A percentile compares a stretch with the other conserved stretches of the same genome.
Evolutionary conservation across 2,113 vertebrate species (phyloP).

Genomic region (Tetraodon nigroviridis): DNA sequence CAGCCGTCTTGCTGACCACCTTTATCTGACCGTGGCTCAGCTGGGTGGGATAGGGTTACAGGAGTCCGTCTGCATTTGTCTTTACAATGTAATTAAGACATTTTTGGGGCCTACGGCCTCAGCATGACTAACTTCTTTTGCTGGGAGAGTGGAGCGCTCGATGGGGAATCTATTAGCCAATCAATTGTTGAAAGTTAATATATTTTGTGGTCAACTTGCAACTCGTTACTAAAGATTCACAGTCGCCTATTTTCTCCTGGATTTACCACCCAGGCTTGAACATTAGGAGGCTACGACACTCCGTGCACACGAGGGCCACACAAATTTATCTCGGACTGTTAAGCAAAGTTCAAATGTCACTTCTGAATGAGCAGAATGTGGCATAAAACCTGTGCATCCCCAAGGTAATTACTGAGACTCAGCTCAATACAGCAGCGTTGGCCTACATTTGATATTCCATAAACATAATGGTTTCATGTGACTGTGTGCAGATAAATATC

Average conservation of each 20-base stretch:
- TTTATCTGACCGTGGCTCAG: slow-evolving; percentile 56
- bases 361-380: slow-evolving; percentile 58
- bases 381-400: slow-evolving; percentile 53
- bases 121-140: slow-evolving; percentile 55
- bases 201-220: slow-evolving; percentile 20
- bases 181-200: slow-evolving; percentile 52
- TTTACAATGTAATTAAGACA: slow-evolving; percentile 75
- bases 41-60: slow-evolving; percentile 65
- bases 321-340: slow-evolving; percentile 51
- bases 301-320: slow-evolving; percentile 24
- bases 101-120: slow-evolving; percentile 59
- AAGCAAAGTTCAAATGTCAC: slow-evolving; percentile 57
- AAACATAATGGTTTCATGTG: slow-evolving; percentile 74
- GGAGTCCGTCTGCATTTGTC: slow-evolving; percentile 68
- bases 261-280: slow-evolving; percentile 30
- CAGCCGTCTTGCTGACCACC: slow-evolving; percentile 8
- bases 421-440: slow-evolving; percentile 46
- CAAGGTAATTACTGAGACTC: slow-evolving; percentile 50
- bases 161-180: slow-evolving; percentile 58
- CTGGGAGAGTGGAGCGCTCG: slow-evolving; percentile 34
- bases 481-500: slow-evolving; percentile 70
- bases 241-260: slow-evolving; percentile 5
- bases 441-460: slow-evolving; percentile 63
- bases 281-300: slow-evolving; percentile 19
- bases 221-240: slow-evolving; percentile 9